phyloP scores from a whole-genome alignment of 2,888 invertebrate genomes.

The Apodemia zela region DNA sequence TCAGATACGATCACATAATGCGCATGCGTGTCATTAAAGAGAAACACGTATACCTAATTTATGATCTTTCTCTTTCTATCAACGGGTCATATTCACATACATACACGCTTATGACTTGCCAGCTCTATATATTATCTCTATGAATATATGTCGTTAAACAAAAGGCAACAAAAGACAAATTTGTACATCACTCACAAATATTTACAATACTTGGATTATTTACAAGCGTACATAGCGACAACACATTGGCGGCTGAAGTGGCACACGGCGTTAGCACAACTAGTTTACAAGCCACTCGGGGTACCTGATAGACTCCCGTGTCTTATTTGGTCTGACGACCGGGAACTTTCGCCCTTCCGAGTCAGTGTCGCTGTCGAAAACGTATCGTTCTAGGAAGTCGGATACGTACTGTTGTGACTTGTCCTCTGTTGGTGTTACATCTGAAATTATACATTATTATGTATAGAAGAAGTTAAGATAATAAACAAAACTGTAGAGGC shows the following conservation, averaged over 20 bases:
- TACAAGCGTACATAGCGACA: slow-evolving; percentile 13
- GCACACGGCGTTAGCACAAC: slow-evolving; percentile 1
- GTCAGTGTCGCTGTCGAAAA: slow-evolving; percentile 82
- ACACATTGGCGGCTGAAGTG: slow-evolving; percentile 12
- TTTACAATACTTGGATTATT: background rate
- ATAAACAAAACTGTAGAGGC: too few species aligned
- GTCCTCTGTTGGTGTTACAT: slow-evolving; percentile 66
- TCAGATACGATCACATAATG: too few species aligned
- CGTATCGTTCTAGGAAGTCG: slow-evolving; percentile 82
- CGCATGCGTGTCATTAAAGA: too few species aligned
- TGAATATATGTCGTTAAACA: background rate
- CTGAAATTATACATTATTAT: slow-evolving; percentile 37
- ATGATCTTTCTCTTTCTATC: too few species aligned
- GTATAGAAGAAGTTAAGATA: background rate
- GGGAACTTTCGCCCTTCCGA: slow-evolving; percentile 78
- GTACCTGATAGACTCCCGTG: slow-evolving; percentile 32
- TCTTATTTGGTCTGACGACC: slow-evolving; percentile 58
- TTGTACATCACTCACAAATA: background rate
- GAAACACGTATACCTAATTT: too few species aligned
- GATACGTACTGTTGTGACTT: slow-evolving; percentile 73
- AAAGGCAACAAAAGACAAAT: background rate
- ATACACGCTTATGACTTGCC: too few species aligned
- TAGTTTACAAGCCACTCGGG: background rate
- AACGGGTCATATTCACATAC: too few species aligned
- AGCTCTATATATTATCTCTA: too few species aligned